Evolutionary conservation across 1,140 invertebrate species (phyloP), one percentile per base, ranked within the genome.

Genomic region (Heterodera schachtii): DNA sequence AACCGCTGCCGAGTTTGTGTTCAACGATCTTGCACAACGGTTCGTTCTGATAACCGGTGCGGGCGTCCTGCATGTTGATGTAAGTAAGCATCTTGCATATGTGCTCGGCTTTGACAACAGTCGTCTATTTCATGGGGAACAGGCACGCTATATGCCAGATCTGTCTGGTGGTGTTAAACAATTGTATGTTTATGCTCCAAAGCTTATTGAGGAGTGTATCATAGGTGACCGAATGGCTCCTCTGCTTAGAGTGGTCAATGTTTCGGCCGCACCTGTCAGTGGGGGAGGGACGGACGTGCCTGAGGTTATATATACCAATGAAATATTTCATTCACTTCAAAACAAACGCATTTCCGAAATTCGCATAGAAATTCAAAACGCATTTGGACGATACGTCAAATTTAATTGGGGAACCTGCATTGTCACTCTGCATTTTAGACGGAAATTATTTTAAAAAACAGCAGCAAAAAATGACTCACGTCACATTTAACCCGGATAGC

Each of bases 81-180:
- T 71, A 9, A 43, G 31, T 43, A 71, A 71, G 66, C 75, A 77
- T 7, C 13, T 64, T n/a, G 19, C 49, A 3, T 77, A 77, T 77
- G 67, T 69, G 3, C n/a, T 77, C 2, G 75, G 75, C 8, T 77
- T 77, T 19, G 52, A 77, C n/a, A 41, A 19, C 7, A 19, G 19
- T 13, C 19, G 7, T 3, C 3, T 77, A 7, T 69, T 64, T 13
- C 52, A 46, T 49, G 44, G 19, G 6, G 43, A 76, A 3, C 52
- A 21, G 6, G 75, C 75, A 76, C 44, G n/a, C 7, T 76, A 76
- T 43, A 76, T 76, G 75, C 75, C 75, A 5, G 75, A 76, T 21
- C 9, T 76, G 13, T 60, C 75, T n/a, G 75, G 75, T n/a, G 75
- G 75, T 21, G 52, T 57, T 11, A 44, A 41, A 16, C 75, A 76